Evolutionary conservation across 2,797 vertebrate species (phyloP), one percentile per base, ranked within the genome.

Genomic region (Chanos chanos): DNA sequence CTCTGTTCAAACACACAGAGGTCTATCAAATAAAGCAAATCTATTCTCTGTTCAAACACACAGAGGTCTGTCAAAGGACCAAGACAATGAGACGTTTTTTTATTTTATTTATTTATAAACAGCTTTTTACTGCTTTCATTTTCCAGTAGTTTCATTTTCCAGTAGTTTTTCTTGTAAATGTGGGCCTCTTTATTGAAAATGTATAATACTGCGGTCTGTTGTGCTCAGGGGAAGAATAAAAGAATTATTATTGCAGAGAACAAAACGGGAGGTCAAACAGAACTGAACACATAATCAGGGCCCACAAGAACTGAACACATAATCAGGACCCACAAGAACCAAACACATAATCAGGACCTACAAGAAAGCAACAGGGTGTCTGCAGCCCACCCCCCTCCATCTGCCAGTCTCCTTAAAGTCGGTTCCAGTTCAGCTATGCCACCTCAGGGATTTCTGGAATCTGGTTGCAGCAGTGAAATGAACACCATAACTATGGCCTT

Each of bases 221-320:
- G n/a, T n/a, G n/a, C n/a, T n/a, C n/a, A 39, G 27, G 19, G 24
- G 16, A 50, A 33, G 56, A 50, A 61, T 52, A 45, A 41, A 37
- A 40, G 27, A 1, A 27, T 18, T 44, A 60, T 19, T 57, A 64
- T 56, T 50, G 50, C 9, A 2, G 39, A 24, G 45, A 37, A 53
- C 61, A 64, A 66, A 59, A 66, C 64, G 45, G 58, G 55, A 60
- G 66, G 73, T 74, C 69, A 61, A 66, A 66, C 60, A 66, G 60
- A 64, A 71, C 47, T 12, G 24, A 70, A 60, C 43, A 34, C 51
- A 55, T 63, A 68, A 66, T 50, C 66, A 72, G 43, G 48, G 64
- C 44, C 66, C n/a, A n/a, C n/a, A n/a, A 66, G 60, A 64, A 71
- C 47, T 12, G 24, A 70, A 60, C 43, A 34, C 51, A 55, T 63